These are phyloP conservation scores for Hemicrepidius hirtus DNA, from an alignment of 2,888 invertebrate species.

Conservation along the genomic window DNA sequence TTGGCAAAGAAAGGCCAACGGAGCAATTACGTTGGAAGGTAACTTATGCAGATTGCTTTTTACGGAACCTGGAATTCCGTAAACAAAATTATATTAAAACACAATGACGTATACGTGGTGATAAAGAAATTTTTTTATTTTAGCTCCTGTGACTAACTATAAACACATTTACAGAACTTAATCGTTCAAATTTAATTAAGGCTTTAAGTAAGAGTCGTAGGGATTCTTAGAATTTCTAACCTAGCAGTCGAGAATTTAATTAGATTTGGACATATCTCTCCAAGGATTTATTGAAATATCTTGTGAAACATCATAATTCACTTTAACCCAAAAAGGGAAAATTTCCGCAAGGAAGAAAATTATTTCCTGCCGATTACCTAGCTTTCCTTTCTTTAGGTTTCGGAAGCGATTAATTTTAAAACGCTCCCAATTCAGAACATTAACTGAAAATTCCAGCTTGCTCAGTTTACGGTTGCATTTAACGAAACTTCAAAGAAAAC, in stretches of 20 bases:
- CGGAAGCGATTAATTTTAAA: constrained; percentile 30
- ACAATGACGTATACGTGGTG: too few species aligned
- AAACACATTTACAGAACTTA: not conserved
- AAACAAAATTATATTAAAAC: too few species aligned
- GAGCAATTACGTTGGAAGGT: not conserved
- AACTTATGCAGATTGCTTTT: constrained; percentile 12
- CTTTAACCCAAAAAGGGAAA: constrained; percentile 11
- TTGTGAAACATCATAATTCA: constrained; percentile 23
- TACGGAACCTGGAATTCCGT: not conserved
- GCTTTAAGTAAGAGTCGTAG: constrained; percentile 21
- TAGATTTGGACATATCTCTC: constrained; percentile 29
- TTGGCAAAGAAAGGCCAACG: not conserved
- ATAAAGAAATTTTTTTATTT: too few species aligned
- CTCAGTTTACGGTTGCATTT: not conserved
- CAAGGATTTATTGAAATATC: constrained; percentile 30
- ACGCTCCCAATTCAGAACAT: not conserved
- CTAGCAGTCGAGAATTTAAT: constrained; percentile 28
- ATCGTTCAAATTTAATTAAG: constrained; percentile 18
- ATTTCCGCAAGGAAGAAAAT: constrained; percentile 7
- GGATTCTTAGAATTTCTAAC: constrained; percentile 30
- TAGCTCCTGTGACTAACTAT: not conserved
- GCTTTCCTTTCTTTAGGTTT: constrained; percentile 21
- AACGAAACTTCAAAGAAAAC: too few species aligned
- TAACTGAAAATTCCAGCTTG: not conserved
- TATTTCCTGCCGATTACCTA: constrained; percentile 31